phyloP scores from a whole-genome alignment of 2,113 vertebrate genomes.

The Puntigrus tetrazona region DNA sequence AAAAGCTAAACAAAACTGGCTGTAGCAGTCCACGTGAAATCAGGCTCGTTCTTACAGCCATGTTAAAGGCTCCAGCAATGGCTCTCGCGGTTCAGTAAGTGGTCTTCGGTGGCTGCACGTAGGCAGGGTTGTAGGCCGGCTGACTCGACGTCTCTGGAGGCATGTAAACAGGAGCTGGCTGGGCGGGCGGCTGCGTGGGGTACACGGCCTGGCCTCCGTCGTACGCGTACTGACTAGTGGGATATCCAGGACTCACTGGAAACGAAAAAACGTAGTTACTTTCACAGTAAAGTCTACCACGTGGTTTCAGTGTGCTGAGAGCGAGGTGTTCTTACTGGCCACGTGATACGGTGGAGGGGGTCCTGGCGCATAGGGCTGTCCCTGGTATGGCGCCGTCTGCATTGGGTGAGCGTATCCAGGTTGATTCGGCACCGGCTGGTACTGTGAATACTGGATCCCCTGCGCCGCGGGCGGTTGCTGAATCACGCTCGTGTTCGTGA shows the following conservation, averaged over 20 bases:
- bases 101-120: background rate
- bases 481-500: background rate
- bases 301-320: background rate
- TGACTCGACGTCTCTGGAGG: background rate
- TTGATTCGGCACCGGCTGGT: background rate
- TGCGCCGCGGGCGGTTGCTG: too few species aligned
- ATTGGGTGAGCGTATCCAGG: background rate
- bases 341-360: conserved; percentile 53
- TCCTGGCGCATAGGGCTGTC: conserved; percentile 73
- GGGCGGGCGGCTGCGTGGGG: background rate
- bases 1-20: too few species aligned
- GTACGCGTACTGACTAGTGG: background rate
- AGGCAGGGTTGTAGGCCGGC: background rate
- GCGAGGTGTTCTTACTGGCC: background rate
- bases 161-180: background rate
- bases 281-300: background rate
- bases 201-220: background rate
- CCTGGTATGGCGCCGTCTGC: background rate
- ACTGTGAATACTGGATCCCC: background rate
- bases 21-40: background rate
- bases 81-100: background rate
- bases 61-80: background rate
- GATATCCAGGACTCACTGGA: background rate
- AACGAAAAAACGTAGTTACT: background rate
- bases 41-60: background rate